Percentiles rank a stretch among this genome's conserved stretches.
Conservation (phyloP, 2,113 vertebrate genomes). For the Bubalus kerabau region DNA sequence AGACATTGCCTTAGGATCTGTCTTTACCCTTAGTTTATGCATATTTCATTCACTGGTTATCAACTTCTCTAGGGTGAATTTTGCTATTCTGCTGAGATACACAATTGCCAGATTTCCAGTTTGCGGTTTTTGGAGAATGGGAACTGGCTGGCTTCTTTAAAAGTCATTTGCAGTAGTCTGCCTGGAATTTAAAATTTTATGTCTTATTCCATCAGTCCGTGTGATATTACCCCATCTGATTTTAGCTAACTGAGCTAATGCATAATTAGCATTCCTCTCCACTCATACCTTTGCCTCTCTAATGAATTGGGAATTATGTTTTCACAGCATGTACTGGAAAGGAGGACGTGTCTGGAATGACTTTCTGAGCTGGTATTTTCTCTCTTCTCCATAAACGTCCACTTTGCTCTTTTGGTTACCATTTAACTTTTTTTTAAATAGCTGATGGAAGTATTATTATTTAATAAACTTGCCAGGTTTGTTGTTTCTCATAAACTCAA, state of each 20-base stretch:
- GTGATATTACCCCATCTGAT: conserved; percentile 54
- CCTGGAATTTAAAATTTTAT: conserved; percentile 56
- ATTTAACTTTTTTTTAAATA: not conserved
- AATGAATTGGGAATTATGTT: conserved; percentile 67
- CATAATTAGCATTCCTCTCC: conserved; percentile 70
- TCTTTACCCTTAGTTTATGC: conserved; percentile 13
- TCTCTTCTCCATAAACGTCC: not conserved
- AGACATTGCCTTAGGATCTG: not conserved
- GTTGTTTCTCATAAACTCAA: not conserved
- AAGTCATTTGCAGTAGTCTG: conserved; percentile 38
- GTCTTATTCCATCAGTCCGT: conserved; percentile 56
- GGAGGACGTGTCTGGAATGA: conserved; percentile 11
- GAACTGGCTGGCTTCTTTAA: conserved; percentile 29
- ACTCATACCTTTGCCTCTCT: conserved; percentile 50
- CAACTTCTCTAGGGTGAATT: not conserved
- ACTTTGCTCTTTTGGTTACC: conserved; percentile 6
- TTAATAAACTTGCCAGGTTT: conserved; percentile 46
- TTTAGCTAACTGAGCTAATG: conserved; percentile 72
- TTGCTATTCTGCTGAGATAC: not conserved
- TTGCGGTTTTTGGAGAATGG: conserved; percentile 22
- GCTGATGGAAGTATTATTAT: conserved; percentile 36
- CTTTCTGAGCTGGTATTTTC: conserved; percentile 31
- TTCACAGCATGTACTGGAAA: conserved; percentile 45
- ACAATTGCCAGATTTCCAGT: conserved; percentile 30
- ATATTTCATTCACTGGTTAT: conserved; percentile 18